Percentiles rank a stretch among this genome's conserved stretches.
phyloP scores from a whole-genome alignment of 1,140 invertebrate genomes.

The Drosophila lowei region DNA sequence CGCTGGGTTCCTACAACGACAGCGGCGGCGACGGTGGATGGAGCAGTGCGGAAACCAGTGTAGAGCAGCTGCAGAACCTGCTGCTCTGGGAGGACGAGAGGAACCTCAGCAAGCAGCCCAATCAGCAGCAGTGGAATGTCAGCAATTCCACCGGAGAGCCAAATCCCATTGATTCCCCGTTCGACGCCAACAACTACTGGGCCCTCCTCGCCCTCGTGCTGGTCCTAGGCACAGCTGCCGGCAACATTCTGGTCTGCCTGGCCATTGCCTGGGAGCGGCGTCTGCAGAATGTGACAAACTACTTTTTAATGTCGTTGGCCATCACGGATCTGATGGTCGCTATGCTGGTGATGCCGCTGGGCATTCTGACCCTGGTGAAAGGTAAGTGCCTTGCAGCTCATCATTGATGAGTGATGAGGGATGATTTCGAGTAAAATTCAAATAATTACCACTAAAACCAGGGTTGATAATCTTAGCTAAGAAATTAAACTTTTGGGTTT shows the following conservation, averaged over 20 bases:
- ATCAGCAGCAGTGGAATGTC: conserved; percentile 44
- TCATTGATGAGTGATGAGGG: conserved; percentile 3
- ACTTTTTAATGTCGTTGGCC: conserved; percentile 97
- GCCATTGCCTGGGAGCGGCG: conserved; percentile 94
- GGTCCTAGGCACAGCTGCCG: conserved; percentile 93
- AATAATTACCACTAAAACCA: too few relatives aligned
- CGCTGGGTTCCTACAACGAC: conserved; percentile 61
- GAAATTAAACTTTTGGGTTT: too few relatives aligned
- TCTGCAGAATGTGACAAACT: conserved; percentile 97
- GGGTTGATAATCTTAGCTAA: too few relatives aligned
- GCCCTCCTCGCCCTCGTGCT: conserved; percentile 90
- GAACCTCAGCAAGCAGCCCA: conserved; percentile 34
- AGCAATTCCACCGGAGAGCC: conserved; percentile 37
- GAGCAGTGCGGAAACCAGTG: conserved; percentile 55
- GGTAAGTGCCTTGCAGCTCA: conserved; percentile 85
- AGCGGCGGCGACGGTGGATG: conserved; percentile 41
- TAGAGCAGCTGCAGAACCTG: conserved; percentile 44
- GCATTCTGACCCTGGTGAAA: conserved; percentile 90
- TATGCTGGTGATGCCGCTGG: conserved; percentile 95
- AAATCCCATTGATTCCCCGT: conserved; percentile 20
- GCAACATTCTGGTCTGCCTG: conserved; percentile 96
- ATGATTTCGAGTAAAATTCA: too few relatives aligned
- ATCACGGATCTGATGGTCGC: conserved; percentile 97
- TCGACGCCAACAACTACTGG: conserved; percentile 88
- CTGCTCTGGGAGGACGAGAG: conserved; percentile 41